A percentile compares a stretch with the other conserved stretches of the same genome.
phyloP scores from a whole-genome alignment of 2,888 invertebrate species.

The Synergus umbraculus region DNA sequence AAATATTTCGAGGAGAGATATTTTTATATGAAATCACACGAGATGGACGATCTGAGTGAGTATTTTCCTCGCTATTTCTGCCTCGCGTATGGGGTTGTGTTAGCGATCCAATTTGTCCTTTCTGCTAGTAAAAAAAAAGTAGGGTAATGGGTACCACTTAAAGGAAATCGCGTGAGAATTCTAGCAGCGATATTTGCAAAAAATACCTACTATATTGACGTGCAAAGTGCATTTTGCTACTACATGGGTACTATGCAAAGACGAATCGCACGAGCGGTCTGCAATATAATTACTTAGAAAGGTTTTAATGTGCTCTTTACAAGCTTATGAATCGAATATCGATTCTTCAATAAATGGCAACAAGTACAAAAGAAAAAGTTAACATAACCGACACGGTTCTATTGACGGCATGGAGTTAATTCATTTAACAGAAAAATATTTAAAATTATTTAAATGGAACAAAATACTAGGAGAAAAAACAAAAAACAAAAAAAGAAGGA shows the following conservation, averaged over 20 bases:
- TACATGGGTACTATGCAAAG: constrained; percentile 1
- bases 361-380: neutral
- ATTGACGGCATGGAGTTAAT: neutral
- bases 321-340: neutral
- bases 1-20: neutral
- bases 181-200: constrained; percentile 6
- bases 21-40: constrained; percentile 13
- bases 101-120: constrained; percentile 18
- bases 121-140: constrained; percentile 31
- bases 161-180: constrained; percentile 20
- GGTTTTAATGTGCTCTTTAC: neutral
- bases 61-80: constrained; percentile 18
- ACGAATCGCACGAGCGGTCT: constrained; percentile 15
- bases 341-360: constrained; percentile 14
- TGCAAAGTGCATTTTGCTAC: constrained; percentile 6
- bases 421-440: neutral
- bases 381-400: neutral
- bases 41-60: constrained; percentile 1
- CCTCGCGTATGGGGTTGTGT: constrained; percentile 2
- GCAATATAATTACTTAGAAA: constrained; percentile 22
- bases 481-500: too few relatives aligned
- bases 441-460: too few relatives aligned
- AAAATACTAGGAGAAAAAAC: too few relatives aligned
- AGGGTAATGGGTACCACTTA: constrained; percentile 36
- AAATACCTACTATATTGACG: constrained; percentile 9